phyloP scores from a whole-genome alignment of 64 coral and sea anemone species.

The Astreopora myriophthalma region DNA sequence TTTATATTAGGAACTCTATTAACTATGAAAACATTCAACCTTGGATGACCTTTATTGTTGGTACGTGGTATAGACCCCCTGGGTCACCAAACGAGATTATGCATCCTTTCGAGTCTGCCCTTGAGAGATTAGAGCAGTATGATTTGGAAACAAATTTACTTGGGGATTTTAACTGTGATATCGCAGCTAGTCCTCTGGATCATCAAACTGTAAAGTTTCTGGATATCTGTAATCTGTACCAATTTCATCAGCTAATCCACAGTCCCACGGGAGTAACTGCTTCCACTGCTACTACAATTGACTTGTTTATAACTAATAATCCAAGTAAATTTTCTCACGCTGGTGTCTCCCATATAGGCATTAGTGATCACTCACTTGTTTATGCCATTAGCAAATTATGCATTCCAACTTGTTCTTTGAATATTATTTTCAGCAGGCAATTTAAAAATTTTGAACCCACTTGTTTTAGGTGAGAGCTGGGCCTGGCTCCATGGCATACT shows the following conservation, averaged over 20 bases:
- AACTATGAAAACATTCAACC: too few species aligned
- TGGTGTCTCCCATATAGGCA: background rate
- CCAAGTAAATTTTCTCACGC: background rate
- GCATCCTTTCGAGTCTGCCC: constrained; percentile 15
- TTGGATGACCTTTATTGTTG: background rate
- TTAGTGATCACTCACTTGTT: too few species aligned
- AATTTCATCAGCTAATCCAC: background rate
- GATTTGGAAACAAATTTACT: background rate
- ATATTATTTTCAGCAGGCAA: background rate
- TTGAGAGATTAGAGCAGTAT: background rate
- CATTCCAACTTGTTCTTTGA: too few species aligned
- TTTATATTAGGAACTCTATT: too few species aligned
- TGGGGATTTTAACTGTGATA: too few species aligned
- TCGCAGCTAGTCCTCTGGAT: too few species aligned
- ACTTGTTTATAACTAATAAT: background rate
- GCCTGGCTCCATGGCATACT: too few species aligned
- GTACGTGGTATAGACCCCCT: background rate
- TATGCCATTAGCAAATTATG: too few species aligned
- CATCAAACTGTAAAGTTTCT: background rate
- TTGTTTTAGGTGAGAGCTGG: too few species aligned
- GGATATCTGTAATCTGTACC: background rate
- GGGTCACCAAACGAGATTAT: background rate
- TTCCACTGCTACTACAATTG: background rate
- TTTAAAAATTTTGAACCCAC: background rate
- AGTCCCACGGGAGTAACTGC: background rate